These are phyloP conservation scores for Mimumesa dahlbomi DNA, from an alignment of 2,888 invertebrate genomes.

Conservation along the genomic window DNA sequence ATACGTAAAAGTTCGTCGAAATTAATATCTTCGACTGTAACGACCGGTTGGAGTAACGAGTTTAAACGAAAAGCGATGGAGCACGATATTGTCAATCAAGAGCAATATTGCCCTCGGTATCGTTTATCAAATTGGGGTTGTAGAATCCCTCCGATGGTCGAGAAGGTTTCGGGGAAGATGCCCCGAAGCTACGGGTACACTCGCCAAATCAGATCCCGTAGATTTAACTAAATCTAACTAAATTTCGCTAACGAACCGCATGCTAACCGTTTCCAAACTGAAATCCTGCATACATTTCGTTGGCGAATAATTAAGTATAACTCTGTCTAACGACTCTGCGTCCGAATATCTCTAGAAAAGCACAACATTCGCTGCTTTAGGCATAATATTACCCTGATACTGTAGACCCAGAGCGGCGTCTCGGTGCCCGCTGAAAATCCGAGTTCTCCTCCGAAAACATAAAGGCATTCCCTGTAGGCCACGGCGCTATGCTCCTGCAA, in stretches of 20 bases:
- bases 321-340: too few species aligned
- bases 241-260: slow-evolving; percentile 29
- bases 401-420: slow-evolving; percentile 92
- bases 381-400: slow-evolving; percentile 83
- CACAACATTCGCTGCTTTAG: too few species aligned
- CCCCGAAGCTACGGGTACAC: slow-evolving; percentile 28
- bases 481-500: slow-evolving; percentile 93
- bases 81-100: slow-evolving; percentile 62
- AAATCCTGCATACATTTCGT: background rate
- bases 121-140: slow-evolving; percentile 42
- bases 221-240: slow-evolving; percentile 35
- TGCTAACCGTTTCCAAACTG: background rate
- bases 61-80: slow-evolving; percentile 24
- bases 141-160: slow-evolving; percentile 26
- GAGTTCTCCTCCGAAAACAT: slow-evolving; percentile 94
- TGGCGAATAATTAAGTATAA: too few species aligned
- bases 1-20: too few species aligned
- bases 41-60: background rate
- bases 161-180: slow-evolving; percentile 5
- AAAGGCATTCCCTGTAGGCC: slow-evolving; percentile 87
- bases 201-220: slow-evolving; percentile 43
- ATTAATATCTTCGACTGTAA: too few species aligned
- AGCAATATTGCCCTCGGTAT: slow-evolving; percentile 37
- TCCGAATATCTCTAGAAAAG: too few species aligned
- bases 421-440: slow-evolving; percentile 89